Base-by-base conservation (phyloP, 2,888 invertebrate genomes). In the Alloplasta piceator region DNA sequence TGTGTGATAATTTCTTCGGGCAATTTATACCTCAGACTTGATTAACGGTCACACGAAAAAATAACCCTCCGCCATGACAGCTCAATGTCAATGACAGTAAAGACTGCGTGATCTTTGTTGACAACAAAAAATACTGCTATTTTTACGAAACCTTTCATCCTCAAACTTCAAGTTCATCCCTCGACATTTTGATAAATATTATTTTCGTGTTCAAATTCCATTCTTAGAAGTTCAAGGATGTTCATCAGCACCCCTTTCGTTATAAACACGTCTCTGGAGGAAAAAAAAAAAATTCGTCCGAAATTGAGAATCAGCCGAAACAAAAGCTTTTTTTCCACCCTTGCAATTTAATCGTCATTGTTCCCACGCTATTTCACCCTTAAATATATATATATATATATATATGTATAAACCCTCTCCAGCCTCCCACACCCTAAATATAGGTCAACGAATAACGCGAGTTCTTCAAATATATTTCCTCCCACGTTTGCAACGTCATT, bases 281-380 rank as follows among this genome's bases (percentile, higher is more conserved):
- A 14, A 50, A 14, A 10, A n/a, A 14, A 50, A 12, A 50, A 50
- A 6, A 50, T 50, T 50, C 50, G 56, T 43, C 41, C 41, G 56
- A 71, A 58, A 39, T 43, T 56, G 52, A 41, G 68, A 61, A 75
- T 75, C 58, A 14, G 39, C 41, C 43, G 6, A 41, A 61, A 61
- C 14, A 50, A 50, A 12, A 50, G 41, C 43, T 7, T 16, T 43
- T 41, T n/a, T 41, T 6, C 5, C 60, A 6, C 43, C 60, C 12
- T 39, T 60, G 10, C 39, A 12, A 26, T 16, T 36, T 7, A 6
- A 3, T 56, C 36, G 56, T 56, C 56, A 16, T 56, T 56, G 56
- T 9, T n/a, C 26, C 10, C 16, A 10, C 16, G 26, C 56, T 16
- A 41, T 41, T n/a, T n/a, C n/a, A n/a, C n/a, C n/a, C n/a, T n/a